Evolutionary conservation across 2,113 vertebrate species (phyloP).

Genomic region (Nymphicus hollandicus): DNA sequence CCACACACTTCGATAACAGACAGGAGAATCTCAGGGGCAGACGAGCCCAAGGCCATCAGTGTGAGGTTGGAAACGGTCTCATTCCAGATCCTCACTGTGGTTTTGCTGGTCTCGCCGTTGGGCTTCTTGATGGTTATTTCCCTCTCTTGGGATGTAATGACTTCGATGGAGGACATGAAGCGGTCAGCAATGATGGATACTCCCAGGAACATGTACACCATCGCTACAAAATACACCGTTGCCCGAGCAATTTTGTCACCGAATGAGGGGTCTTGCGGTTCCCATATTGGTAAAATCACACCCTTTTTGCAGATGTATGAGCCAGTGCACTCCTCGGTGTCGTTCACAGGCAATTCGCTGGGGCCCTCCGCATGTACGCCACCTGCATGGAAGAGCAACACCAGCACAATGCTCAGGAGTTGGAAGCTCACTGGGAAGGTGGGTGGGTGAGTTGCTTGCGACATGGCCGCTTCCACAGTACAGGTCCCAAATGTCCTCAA

Average conservation of each 20-base stretch:
- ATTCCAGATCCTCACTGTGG: conserved; percentile 94
- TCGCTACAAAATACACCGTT: conserved; percentile 90
- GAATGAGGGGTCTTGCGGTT: conserved; percentile 83
- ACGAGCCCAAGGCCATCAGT: conserved; percentile 95
- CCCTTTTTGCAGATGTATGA: conserved; percentile 83
- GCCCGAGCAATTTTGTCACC: conserved; percentile 92
- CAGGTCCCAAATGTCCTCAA: conserved; percentile 25
- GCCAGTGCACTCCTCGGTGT: conserved; percentile 76
- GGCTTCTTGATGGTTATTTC: conserved; percentile 93
- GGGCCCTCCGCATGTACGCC: background rate
- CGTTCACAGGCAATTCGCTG: conserved; percentile 54
- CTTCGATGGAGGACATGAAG: conserved; percentile 98
- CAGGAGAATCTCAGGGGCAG: conserved; percentile 93
- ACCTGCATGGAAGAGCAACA: conserved; percentile 68
- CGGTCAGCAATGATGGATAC: conserved; percentile 97
- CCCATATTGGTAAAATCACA: conserved; percentile 91
- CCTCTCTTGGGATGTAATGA: conserved; percentile 95
- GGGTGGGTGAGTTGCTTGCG: background rate
- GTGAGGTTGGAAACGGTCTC: conserved; percentile 98
- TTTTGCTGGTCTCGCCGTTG: conserved; percentile 89
- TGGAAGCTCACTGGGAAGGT: conserved; percentile 45
- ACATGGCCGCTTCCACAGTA: conserved; percentile 71
- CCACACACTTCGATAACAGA: conserved; percentile 97
- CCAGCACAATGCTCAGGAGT: conserved; percentile 67
- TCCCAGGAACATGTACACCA: conserved; percentile 96